Percentiles rank a stretch among this genome's conserved stretches.
phyloP scores from a whole-genome alignment of 2,113 vertebrate genomes.

The Platichthys stellatus region DNA sequence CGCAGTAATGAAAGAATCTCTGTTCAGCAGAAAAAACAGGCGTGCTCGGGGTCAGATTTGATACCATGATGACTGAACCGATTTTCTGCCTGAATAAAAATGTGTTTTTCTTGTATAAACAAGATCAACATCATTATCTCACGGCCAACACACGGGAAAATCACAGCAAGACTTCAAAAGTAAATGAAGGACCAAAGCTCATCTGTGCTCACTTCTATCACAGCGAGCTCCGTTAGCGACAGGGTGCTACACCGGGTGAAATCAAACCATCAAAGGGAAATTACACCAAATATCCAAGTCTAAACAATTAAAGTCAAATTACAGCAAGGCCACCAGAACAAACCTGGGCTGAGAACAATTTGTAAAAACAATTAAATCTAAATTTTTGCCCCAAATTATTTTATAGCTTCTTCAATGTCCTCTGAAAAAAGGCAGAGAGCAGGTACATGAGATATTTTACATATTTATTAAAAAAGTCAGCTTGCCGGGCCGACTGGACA shows the following conservation, averaged over 20 bases:
- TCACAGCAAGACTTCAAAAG: slow-evolving; percentile 56
- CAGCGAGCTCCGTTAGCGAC: slow-evolving; percentile 45
- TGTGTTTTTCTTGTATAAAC: slow-evolving; percentile 36
- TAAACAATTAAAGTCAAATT: slow-evolving; percentile 54
- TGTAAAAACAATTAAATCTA: slow-evolving; percentile 48
- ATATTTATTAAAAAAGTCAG: slow-evolving; percentile 74
- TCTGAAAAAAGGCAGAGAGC: slow-evolving; percentile 9
- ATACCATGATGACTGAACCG: not conserved
- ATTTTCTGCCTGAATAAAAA: slow-evolving; percentile 15
- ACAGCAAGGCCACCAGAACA: slow-evolving; percentile 26
- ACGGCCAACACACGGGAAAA: slow-evolving; percentile 50
- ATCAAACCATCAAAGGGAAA: slow-evolving; percentile 56
- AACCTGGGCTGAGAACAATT: slow-evolving; percentile 20
- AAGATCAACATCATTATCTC: slow-evolving; percentile 36
- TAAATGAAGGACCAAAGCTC: slow-evolving; percentile 38
- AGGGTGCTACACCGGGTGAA: slow-evolving; percentile 22
- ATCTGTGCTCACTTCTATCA: slow-evolving; percentile 43
- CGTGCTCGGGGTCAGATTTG: slow-evolving; percentile 2
- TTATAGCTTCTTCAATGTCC: slow-evolving; percentile 32
- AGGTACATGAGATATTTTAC: slow-evolving; percentile 56
- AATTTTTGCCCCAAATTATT: slow-evolving; percentile 15
- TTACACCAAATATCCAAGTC: slow-evolving; percentile 64
- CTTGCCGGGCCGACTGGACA: slow-evolving; percentile 41
- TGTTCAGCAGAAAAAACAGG: slow-evolving; percentile 31
- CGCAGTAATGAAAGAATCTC: slow-evolving; percentile 57